Conservation (phyloP, 2,888 invertebrate genomes). For the Sinhomidia bicolor region DNA sequence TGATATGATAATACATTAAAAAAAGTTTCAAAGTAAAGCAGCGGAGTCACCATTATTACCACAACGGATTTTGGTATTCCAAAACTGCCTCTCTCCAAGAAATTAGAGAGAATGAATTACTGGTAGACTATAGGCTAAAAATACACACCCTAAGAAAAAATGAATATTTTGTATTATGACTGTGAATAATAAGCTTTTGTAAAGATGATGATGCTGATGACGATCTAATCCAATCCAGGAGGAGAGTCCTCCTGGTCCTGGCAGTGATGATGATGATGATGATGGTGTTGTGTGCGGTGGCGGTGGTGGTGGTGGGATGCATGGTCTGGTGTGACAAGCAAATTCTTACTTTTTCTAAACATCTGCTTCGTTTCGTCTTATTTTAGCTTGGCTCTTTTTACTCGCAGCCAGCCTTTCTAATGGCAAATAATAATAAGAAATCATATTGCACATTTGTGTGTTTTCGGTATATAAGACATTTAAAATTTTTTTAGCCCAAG, state of each 20-base stretch:
- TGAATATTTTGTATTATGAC: constrained; percentile 51
- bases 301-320: constrained; percentile 13
- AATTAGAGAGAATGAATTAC: neutral
- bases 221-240: constrained; percentile 44
- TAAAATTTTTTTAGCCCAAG: neutral
- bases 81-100: neutral
- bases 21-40: neutral
- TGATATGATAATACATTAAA: neutral
- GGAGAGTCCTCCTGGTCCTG: constrained; percentile 4
- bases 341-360: constrained; percentile 44
- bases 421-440: neutral
- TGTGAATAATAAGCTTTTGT: constrained; percentile 47
- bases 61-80: neutral
- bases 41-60: neutral
- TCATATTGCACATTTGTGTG: constrained; percentile 18
- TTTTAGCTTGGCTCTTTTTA: neutral
- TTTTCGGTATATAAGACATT: neutral
- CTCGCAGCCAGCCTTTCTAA: too few relatives aligned
- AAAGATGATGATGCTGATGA: constrained; percentile 13
- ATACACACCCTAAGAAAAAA: constrained; percentile 14
- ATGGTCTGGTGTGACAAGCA: constrained; percentile 38
- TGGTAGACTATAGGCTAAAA: constrained; percentile 39
- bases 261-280: neutral
- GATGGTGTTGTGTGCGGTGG: constrained; percentile 13
- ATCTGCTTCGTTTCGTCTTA: constrained; percentile 57